Percentiles rank a stretch among this genome's conserved stretches.
These are phyloP conservation scores for Calliphora vomitoria DNA, from an alignment of 2,888 invertebrate genomes.

Conservation along the genomic window DNA sequence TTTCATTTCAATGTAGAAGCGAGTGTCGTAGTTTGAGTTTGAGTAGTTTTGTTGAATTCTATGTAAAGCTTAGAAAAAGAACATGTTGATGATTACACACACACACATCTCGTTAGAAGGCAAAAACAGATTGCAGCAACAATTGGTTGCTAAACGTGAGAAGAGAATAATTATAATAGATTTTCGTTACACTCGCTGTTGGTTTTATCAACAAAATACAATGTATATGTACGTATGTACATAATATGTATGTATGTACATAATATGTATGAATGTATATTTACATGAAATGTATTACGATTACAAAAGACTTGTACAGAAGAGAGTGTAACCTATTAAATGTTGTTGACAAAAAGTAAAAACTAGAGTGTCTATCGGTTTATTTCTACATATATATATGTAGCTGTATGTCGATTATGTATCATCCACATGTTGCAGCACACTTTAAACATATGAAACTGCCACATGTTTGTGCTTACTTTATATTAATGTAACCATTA, in stretches of 20 bases:
- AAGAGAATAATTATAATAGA: slow-evolving; percentile 62
- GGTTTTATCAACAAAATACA: slow-evolving; percentile 30
- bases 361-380: slow-evolving; percentile 4
- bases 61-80: slow-evolving; percentile 62
- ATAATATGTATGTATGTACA: background rate
- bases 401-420: background rate
- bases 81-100: slow-evolving; percentile 60
- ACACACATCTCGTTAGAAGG: slow-evolving; percentile 58
- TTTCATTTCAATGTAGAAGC: background rate
- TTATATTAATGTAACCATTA: no score
- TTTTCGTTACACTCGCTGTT: slow-evolving; percentile 32
- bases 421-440: background rate
- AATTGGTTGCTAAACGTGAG: slow-evolving; percentile 73
- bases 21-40: slow-evolving; percentile 13
- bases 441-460: no score
- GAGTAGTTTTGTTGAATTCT: slow-evolving; percentile 35
- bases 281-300: slow-evolving; percentile 13
- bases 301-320: slow-evolving; percentile 31
- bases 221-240: background rate
- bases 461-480: no score
- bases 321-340: slow-evolving; percentile 34
- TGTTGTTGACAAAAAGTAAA: background rate
- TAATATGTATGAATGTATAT: background rate
- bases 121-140: slow-evolving; percentile 66
- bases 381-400: background rate